Conservation (phyloP, 2,888 invertebrate species). For the Dicyrtoma fusca region DNA sequence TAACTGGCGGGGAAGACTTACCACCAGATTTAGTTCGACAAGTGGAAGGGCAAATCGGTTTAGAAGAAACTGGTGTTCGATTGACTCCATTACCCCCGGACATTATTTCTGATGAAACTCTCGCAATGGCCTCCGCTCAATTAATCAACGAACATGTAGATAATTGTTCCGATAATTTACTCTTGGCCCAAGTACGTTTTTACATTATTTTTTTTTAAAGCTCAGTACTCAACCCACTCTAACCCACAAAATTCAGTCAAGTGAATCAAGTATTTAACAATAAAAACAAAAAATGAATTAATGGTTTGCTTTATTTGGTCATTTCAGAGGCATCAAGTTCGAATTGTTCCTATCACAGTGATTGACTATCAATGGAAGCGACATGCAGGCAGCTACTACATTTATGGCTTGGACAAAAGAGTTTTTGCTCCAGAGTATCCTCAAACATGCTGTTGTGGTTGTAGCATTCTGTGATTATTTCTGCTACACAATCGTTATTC, state of each 20-base stretch:
- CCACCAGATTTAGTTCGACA: constrained; percentile 60
- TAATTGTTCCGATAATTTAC: constrained; percentile 60
- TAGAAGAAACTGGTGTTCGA: constrained; percentile 62
- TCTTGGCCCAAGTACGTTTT: constrained; percentile 62
- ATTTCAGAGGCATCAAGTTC: constrained; percentile 59
- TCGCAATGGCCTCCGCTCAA: constrained; percentile 62
- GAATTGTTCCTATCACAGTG: constrained; percentile 60
- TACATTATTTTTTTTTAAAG: not conserved
- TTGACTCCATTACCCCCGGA: constrained; percentile 62
- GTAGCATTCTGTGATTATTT: constrained; percentile 56
- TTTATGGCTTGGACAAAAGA: constrained; percentile 61
- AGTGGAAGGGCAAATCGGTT: constrained; percentile 62
- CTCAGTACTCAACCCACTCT: no score
- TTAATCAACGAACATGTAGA: constrained; percentile 61
- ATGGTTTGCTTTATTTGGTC: constrained; percentile 26
- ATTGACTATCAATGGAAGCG: constrained; percentile 60
- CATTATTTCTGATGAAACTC: constrained; percentile 61
- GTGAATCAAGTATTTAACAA: not conserved
- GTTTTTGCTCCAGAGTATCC: constrained; percentile 61
- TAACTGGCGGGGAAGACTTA: constrained; percentile 58
- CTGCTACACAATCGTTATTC: no score
- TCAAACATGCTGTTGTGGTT: constrained; percentile 61
- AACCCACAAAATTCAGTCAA: not conserved
- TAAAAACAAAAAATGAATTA: not conserved
- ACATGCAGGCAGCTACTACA: constrained; percentile 59